These are phyloP conservation scores for Mobula birostris DNA, from an alignment of 2,113 vertebrate species.

Conservation along the genomic window DNA sequence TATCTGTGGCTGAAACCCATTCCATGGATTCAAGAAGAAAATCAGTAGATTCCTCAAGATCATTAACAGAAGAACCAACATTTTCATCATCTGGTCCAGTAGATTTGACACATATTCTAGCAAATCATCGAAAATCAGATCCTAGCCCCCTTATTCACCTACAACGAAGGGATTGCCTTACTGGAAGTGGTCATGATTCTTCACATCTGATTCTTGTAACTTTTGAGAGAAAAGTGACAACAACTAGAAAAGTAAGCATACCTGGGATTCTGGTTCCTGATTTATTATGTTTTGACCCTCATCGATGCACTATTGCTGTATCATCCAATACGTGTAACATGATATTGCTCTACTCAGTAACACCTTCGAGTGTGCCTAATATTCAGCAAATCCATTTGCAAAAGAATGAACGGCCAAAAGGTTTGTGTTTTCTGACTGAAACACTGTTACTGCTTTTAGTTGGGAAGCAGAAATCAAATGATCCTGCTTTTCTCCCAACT, in stretches of 20 bases:
- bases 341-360: slow-evolving; percentile 79
- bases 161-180: slow-evolving; percentile 67
- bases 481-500: slow-evolving; percentile 78
- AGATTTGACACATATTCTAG: slow-evolving; percentile 75
- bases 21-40: slow-evolving; percentile 52
- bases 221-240: slow-evolving; percentile 75
- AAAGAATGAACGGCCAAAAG: slow-evolving; percentile 80
- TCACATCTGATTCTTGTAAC: slow-evolving; percentile 84
- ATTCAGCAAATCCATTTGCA: slow-evolving; percentile 82
- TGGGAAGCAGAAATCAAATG: slow-evolving; percentile 73
- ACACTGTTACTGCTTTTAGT: slow-evolving; percentile 78
- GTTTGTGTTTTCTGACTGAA: slow-evolving; percentile 78
- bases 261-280: slow-evolving; percentile 91
- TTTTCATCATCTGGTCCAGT: slow-evolving; percentile 59
- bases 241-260: slow-evolving; percentile 76
- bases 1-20: slow-evolving; percentile 51
- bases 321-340: slow-evolving; percentile 80
- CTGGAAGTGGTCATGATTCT: slow-evolving; percentile 77
- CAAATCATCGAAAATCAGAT: slow-evolving; percentile 61
- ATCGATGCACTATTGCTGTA: slow-evolving; percentile 69
- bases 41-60: slow-evolving; percentile 57
- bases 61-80: slow-evolving; percentile 46
- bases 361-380: slow-evolving; percentile 68
- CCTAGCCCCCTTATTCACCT: slow-evolving; percentile 71
- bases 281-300: slow-evolving; percentile 73